Evolutionary conservation across 2,888 invertebrate genomes (phyloP), one percentile per base, ranked within the genome.

Genomic region (Caenorhabditis sp.): DNA sequence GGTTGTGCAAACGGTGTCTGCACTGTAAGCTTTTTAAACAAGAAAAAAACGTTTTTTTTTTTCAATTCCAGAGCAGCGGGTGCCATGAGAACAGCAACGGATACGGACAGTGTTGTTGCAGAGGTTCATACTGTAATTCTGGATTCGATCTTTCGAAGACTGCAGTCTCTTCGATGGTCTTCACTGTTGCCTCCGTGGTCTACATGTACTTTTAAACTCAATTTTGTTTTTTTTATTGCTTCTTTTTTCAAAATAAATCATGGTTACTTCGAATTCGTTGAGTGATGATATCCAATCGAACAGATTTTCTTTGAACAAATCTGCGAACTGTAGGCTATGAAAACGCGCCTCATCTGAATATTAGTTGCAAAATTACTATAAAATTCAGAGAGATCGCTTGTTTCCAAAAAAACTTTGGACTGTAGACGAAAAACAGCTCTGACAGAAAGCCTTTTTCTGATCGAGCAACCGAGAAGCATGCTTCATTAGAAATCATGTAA

Each of bases 61-160:
- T 26, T 19, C 38, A 24, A 44, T 76, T 66, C 19, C 68, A 68
- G 68, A 58, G 38, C 1, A 76, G 22, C 38, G 68, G 68, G 3
- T 76, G 76, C 28, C n/a, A 3, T 22, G 44, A 49, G 22, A 26
- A 59, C 16, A 28, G 41, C 6, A 59, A 59, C 35, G 68, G 76
- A 19, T 59, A 26, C 26, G 66, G 66, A 47, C 14, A 59, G 5
- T 76, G 76, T 16, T 76, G 76, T 59, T 76, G 76, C 22, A 49
- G 66, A 38, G 49, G 49, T 35, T 51, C 59, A n/a, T 31, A 38
- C 49, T 76, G 76, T 41, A 76, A 76, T 41, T 59, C 76, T 49
- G 76, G 74, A 54, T 73, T 41, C 26, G 41, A 44, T 22, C 28
- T 38, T 44, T 66, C 64, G 31, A 74, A 64, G 26, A 64, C 63